Evolutionary conservation across 2,888 invertebrate genomes (phyloP).

Genomic region (Tortricodes alternella): DNA sequence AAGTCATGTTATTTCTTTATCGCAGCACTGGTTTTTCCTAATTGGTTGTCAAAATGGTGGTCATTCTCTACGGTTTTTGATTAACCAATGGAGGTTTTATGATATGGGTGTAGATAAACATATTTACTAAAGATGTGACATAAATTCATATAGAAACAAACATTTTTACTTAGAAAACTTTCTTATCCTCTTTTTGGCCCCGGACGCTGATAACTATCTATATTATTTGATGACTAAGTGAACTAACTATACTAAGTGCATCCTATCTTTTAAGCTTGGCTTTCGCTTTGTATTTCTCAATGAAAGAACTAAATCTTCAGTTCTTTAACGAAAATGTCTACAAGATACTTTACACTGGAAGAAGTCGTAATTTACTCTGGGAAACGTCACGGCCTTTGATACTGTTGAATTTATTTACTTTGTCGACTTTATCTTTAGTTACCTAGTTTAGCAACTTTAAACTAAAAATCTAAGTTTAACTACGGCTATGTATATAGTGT

Average conservation of each 20-base stretch:
- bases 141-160: too few species aligned
- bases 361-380: slow-evolving; percentile 40
- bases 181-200: too few species aligned
- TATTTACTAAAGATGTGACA: too few species aligned
- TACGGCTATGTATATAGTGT: too few species aligned
- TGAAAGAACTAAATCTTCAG: slow-evolving; percentile 48
- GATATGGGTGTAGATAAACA: too few species aligned
- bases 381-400: slow-evolving; percentile 38
- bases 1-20: too few species aligned
- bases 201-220: neutral
- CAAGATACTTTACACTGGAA: slow-evolving; percentile 46
- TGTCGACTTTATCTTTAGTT: slow-evolving; percentile 5
- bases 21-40: too few species aligned
- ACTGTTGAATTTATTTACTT: slow-evolving; percentile 25
- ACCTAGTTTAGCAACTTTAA: neutral
- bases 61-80: too few species aligned
- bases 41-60: too few species aligned
- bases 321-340: slow-evolving; percentile 46
- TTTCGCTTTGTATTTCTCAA: slow-evolving; percentile 29
- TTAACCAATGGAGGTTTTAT: too few species aligned
- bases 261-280: slow-evolving; percentile 1
- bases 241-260: neutral
- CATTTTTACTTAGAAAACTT: too few species aligned
- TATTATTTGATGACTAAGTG: neutral
- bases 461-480: too few species aligned